These are phyloP conservation scores for Pseudomyrmex cubaensis DNA, from an alignment of 1,140 invertebrate species.

Conservation along the genomic window DNA sequence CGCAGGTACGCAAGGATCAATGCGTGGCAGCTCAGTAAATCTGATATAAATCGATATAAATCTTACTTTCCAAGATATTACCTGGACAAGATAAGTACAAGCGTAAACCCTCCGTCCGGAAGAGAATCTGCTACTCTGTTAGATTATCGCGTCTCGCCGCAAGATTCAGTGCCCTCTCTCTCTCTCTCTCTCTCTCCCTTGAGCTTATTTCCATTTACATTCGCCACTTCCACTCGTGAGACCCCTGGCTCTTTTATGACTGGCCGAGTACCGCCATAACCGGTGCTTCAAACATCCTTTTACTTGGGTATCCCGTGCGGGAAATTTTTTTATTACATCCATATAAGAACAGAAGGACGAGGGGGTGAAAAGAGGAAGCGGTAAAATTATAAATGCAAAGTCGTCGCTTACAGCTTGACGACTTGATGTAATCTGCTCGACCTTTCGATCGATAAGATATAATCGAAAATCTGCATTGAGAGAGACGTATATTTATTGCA, in stretches of 20 bases:
- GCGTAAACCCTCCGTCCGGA: constrained; percentile 25
- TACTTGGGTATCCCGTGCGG: constrained; percentile 15
- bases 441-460: background rate
- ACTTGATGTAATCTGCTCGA: background rate
- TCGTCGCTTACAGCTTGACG: background rate
- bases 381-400: constrained; percentile 5
- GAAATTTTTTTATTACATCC: constrained; percentile 54
- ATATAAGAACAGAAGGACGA: no score
- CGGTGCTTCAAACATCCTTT: constrained; percentile 46
- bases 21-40: background rate
- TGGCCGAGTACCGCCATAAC: constrained; percentile 47
- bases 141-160: constrained; percentile 46
- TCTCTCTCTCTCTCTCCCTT: no score
- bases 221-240: constrained; percentile 6
- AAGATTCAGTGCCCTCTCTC: constrained; percentile 53
- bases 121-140: constrained; percentile 46
- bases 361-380: background rate
- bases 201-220: constrained; percentile 65
- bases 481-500: background rate
- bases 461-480: constrained; percentile 7
- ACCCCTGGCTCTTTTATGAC: constrained; percentile 28
- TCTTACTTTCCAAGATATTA: constrained; percentile 23
- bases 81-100: constrained; percentile 16
- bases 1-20: background rate
- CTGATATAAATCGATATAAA: constrained; percentile 52